phyloP scores from a whole-genome alignment of 1,140 invertebrate genomes.

The Vanessa atalanta region DNA sequence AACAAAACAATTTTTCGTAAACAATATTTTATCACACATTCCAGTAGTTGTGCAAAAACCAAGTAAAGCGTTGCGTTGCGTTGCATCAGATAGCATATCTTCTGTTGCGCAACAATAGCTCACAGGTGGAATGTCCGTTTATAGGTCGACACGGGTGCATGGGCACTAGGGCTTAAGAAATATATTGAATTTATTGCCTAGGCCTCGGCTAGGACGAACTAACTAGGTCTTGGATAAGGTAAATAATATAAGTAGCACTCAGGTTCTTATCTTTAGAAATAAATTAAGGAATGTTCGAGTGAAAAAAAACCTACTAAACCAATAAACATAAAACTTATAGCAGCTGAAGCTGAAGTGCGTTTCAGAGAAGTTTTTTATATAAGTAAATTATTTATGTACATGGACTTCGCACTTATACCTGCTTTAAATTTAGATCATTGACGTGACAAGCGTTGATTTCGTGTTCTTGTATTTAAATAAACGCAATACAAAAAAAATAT shows the following conservation, averaged over 20 bases:
- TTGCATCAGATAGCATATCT: conserved; percentile 27
- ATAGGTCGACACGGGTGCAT: conserved; percentile 28
- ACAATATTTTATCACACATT: conserved; percentile 6
- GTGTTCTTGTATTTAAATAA: no score
- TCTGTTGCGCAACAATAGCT: conserved; percentile 30
- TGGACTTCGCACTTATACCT: no score
- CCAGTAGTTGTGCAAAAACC: conserved; percentile 20
- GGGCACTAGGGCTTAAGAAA: conserved; percentile 16
- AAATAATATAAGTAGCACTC: no score
- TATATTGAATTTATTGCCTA: conserved; percentile 20
- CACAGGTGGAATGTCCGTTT: conserved; percentile 31
- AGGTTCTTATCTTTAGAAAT: not conserved
- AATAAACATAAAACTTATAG: no score
- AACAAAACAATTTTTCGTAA: not conserved
- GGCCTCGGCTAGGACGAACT: not conserved
- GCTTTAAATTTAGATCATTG: no score
- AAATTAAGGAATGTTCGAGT: no score
- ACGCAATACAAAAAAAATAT: no score
- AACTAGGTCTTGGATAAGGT: not conserved
- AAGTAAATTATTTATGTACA: no score
- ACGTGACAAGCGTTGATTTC: no score
- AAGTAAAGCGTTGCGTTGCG: conserved; percentile 15
- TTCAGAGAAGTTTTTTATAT: no score
- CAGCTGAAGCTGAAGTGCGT: no score
- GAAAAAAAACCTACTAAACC: no score